Evolutionary conservation across 2,888 invertebrate genomes (phyloP).

Genomic region (Eupithecia subumbrata): DNA sequence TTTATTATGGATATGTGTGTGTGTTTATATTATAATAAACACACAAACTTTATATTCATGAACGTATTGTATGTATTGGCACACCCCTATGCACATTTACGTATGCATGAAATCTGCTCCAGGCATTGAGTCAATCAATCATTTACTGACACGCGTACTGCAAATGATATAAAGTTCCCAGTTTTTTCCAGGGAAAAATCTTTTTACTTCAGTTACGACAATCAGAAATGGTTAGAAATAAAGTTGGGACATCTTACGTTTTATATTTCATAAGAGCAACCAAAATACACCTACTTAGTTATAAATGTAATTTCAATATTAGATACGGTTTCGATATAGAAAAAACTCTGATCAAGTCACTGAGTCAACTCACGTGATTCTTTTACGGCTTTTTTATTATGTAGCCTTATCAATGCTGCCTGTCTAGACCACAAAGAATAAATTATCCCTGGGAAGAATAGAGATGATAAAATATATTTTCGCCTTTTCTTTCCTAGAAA

Average conservation of each 20-base stretch:
- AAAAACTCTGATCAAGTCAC: too few species aligned
- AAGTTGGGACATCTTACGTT: neutral
- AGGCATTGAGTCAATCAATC: neutral
- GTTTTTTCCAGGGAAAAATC: neutral
- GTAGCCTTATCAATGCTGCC: neutral
- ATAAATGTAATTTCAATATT: neutral
- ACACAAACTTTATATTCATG: neutral
- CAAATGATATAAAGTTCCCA: neutral
- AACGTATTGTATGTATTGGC: neutral
- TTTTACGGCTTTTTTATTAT: neutral
- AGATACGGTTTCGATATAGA: neutral
- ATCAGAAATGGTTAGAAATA: neutral
- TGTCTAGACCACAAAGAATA: neutral
- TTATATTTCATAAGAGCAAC: neutral
- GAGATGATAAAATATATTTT: neutral
- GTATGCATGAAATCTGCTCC: neutral
- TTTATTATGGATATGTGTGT: neutral
- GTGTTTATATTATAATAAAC: too few species aligned
- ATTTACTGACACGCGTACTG: neutral
- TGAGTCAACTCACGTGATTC: neutral
- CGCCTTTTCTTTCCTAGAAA: neutral
- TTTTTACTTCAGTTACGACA: neutral
- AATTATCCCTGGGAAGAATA: slow-evolving; percentile 4
- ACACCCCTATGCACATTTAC: neutral
- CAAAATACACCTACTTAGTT: too few species aligned